Conservation (phyloP, 2,797 vertebrate genomes). For the Sebastes hopkinsi region DNA sequence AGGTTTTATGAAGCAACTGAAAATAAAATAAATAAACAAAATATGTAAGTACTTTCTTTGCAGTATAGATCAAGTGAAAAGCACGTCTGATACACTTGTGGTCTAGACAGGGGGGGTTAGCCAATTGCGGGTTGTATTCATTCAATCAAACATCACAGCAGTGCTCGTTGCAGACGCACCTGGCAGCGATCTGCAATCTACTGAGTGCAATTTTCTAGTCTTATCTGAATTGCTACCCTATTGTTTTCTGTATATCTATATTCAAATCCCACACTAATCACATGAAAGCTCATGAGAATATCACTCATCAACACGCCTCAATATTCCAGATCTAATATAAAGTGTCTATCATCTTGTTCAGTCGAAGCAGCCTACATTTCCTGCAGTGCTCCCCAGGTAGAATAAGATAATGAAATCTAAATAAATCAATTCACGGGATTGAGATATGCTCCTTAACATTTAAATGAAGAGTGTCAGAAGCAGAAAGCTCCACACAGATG, state of each 20-base stretch:
- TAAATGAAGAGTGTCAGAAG: conserved; percentile 6
- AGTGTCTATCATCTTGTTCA: not conserved
- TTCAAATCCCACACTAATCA: conserved; percentile 13
- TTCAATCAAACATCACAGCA: not conserved
- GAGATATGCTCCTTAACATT: conserved; percentile 5
- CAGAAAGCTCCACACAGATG: conserved; percentile 25
- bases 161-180: not conserved
- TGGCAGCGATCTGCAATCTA: not conserved
- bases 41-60: too few relatives aligned
- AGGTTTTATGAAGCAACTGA: not conserved
- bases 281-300: not conserved
- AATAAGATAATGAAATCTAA: conserved; percentile 24
- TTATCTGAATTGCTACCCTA: not conserved
- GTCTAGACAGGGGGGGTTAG: not conserved
- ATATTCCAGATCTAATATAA: not conserved
- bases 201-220: not conserved
- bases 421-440: conserved; percentile 19
- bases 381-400: not conserved
- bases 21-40: too few relatives aligned
- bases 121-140: not conserved
- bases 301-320: not conserved
- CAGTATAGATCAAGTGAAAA: too few relatives aligned
- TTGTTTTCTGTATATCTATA: not conserved
- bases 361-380: not conserved
- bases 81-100: too few relatives aligned